Base-by-base conservation (phyloP, 37 sponge, comb jelly and placozoan genomes). In the Diacarnus erythraeanus region DNA sequence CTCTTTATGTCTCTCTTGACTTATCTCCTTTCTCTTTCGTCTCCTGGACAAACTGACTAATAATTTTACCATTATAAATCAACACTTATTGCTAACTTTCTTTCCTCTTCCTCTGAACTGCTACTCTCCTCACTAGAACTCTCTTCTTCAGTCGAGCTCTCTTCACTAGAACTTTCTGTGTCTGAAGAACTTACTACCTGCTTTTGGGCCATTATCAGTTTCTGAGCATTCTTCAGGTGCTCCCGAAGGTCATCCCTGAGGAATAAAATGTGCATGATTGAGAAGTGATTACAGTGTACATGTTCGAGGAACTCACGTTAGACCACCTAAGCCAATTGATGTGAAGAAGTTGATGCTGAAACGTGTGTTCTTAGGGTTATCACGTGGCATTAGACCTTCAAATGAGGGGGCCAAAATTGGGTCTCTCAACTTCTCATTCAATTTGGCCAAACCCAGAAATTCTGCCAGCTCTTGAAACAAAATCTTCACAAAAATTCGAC, bases 261-360 rank as follows among this genome's bases (percentile, higher is more conserved):
- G 23, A 73, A 36, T 69, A 5, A 69, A 36, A 69, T 39, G 10
- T 31, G 38, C 6, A 47, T 47, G 12, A 47, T 12, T 47, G 51
- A n/a, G 29, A 23, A 25, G 69, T 31, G 38, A 68, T 34, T 9
- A 68, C 15, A 8, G 10, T 68, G 39, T n/a, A n/a, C n/a, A n/a
- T n/a, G n/a, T n/a, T n/a, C n/a, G n/a, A n/a, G n/a, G n/a, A n/a
- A 71, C 93, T 78, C 23, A 92, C 93, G 99, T 98, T 23, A 98
- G 91, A 72, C 95, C 95, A 30, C 99, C 99, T 59, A 96, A 80
- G 23, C 99, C 99, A 65, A 98, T 94, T 17, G 99, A 94, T 23
- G 99, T 96, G 83, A 98, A 98, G 89, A 96, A 98, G 72, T 98
- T 98, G 91, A 98, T 96, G 51, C 94, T 77, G 80, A 98, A 98